Conservation (phyloP, 2,888 invertebrate genomes). For the Ischnura elegans region DNA sequence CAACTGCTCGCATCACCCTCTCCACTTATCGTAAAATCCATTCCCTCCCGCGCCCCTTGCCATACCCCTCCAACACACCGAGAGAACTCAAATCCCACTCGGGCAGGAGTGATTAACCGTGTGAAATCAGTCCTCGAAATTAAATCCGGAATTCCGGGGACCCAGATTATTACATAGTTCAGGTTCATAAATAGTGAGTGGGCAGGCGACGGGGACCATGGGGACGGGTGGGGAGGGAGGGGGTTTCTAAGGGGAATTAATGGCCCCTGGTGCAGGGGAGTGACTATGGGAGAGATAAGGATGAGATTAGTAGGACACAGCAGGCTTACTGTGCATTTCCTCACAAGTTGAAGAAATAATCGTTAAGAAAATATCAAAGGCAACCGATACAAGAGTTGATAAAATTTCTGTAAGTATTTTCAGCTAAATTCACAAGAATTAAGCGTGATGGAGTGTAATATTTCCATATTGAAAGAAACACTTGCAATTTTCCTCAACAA, state of each 20-base stretch:
- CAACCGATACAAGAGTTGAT: too few relatives aligned
- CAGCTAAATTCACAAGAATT: too few relatives aligned
- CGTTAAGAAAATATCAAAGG: too few relatives aligned
- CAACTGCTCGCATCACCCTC: not conserved
- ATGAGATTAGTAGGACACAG: too few relatives aligned
- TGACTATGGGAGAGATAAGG: not conserved
- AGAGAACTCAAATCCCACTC: slow-evolving; percentile 47
- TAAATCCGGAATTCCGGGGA: slow-evolving; percentile 81
- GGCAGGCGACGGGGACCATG: not conserved
- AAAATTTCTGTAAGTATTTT: too few relatives aligned
- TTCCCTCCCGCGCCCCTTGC: not conserved
- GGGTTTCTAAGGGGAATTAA: not conserved
- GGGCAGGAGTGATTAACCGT: slow-evolving; percentile 67
- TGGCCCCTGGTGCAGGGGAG: slow-evolving; percentile 3
- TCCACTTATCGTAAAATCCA: not conserved
- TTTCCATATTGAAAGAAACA: too few relatives aligned
- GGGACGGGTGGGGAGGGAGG: not conserved
- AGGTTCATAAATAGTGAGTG: slow-evolving; percentile 83
- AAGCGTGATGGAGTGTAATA: too few relatives aligned
- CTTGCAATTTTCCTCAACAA: too few relatives aligned
- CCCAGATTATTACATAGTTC: slow-evolving; percentile 87
- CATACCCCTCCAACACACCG: not conserved
- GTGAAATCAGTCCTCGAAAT: slow-evolving; percentile 86
- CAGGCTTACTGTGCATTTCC: too few relatives aligned
- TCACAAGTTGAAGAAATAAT: too few relatives aligned